Evolutionary conservation across 2,113 vertebrate genomes (phyloP).

Genomic region (Megatriorchis doriae): DNA sequence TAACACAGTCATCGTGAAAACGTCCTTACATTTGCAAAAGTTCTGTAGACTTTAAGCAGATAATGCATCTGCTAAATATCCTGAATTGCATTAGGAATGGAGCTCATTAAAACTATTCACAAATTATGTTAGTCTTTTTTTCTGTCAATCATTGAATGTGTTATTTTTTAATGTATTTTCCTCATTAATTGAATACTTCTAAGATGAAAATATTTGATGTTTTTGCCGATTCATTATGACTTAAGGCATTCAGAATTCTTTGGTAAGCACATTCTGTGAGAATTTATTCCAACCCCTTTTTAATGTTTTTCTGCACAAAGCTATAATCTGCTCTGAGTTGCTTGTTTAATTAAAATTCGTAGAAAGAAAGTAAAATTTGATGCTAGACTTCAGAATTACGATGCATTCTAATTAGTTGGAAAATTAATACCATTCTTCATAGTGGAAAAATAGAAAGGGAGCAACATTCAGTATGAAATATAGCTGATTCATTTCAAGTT

Average conservation of each 20-base stretch:
- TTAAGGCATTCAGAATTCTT: neutral
- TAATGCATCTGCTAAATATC: neutral
- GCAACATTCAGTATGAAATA: neutral
- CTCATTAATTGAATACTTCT: neutral
- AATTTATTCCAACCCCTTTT: neutral
- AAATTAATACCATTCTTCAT: conserved; percentile 25
- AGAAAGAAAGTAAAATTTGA: conserved; percentile 2
- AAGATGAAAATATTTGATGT: neutral
- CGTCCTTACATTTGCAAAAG: neutral
- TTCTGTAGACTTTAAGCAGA: neutral
- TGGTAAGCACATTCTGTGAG: neutral
- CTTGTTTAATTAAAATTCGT: conserved; percentile 27
- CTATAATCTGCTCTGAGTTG: neutral
- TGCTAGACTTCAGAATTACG: neutral
- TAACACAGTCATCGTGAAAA: neutral
- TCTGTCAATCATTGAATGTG: neutral
- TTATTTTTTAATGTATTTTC: neutral
- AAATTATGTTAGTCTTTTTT: neutral
- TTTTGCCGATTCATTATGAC: neutral
- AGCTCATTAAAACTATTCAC: neutral
- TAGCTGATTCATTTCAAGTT: neutral
- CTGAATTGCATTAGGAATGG: neutral
- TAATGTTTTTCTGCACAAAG: neutral
- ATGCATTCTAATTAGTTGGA: conserved; percentile 12
- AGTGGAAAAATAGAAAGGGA: neutral